Conservation (phyloP, 2,888 invertebrate species). For the Dinocampus coccinellae region DNA sequence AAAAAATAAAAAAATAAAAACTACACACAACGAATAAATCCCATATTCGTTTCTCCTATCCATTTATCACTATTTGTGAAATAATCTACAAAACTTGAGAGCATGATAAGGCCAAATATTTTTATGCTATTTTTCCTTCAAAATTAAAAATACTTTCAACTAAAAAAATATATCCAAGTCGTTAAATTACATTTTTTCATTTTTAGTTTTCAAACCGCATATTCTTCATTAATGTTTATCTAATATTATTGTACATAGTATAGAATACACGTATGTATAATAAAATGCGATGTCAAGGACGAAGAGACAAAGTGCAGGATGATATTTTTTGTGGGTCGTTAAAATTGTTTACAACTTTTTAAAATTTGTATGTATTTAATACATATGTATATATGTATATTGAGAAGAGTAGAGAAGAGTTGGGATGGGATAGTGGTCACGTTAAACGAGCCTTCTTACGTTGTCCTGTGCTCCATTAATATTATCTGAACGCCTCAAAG, state of each 20-base stretch:
- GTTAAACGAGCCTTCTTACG: not conserved
- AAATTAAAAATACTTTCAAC: not conserved
- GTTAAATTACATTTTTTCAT: not conserved
- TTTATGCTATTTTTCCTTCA: not conserved
- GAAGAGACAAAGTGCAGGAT: not conserved
- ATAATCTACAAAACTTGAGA: not conserved
- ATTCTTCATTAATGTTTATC: not conserved
- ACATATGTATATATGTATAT: not conserved
- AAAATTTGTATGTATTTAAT: not conserved
- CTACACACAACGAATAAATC: not conserved
- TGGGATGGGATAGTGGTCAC: slow-evolving; percentile 9
- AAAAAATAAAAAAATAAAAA: too few relatives aligned
- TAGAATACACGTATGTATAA: not conserved
- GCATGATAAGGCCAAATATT: not conserved
- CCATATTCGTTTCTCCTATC: not conserved
- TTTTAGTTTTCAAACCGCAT: not conserved
- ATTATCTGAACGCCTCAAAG: slow-evolving; percentile 13
- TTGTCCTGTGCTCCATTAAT: slow-evolving; percentile 17
- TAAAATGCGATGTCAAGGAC: not conserved
- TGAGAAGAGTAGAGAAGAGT: not conserved
- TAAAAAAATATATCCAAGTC: not conserved
- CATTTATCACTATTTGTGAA: not conserved
- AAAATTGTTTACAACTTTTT: slow-evolving; percentile 10
- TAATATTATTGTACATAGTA: not conserved
- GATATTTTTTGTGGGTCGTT: slow-evolving; percentile 5